These are phyloP conservation scores for Holacanthus passer DNA, from an alignment of 2,113 vertebrate species.

Conservation along the genomic window DNA sequence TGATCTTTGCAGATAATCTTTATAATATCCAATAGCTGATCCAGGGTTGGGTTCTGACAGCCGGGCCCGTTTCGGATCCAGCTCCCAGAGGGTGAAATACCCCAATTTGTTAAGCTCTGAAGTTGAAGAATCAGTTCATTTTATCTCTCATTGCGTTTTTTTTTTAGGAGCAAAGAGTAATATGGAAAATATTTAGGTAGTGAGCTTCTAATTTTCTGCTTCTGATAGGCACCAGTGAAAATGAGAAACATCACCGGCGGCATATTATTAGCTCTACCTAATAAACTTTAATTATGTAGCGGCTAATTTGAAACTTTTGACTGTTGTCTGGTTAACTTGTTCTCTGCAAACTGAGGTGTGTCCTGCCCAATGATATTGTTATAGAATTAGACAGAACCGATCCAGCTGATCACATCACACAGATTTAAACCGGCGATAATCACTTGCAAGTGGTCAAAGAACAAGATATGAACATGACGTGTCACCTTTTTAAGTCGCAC, in stretches of 20 bases:
- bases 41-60: neutral
- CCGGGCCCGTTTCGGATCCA: neutral
- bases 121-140: neutral
- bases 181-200: neutral
- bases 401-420: too few relatives aligned
- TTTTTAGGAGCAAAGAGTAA: slow-evolving; percentile 2
- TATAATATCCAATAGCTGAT: slow-evolving; percentile 9
- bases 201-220: too few relatives aligned
- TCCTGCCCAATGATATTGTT: too few relatives aligned
- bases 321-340: neutral
- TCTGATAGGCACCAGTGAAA: too few relatives aligned
- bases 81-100: neutral
- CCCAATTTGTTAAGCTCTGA: neutral
- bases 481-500: too few relatives aligned
- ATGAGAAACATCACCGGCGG: too few relatives aligned
- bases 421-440: too few relatives aligned
- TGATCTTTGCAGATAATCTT: slow-evolving; percentile 27
- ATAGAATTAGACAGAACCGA: too few relatives aligned
- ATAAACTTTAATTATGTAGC: neutral
- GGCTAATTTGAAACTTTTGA: neutral
- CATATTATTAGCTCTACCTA: neutral
- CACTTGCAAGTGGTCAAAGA: too few relatives aligned
- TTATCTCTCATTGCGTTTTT: neutral
- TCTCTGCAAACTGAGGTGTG: neutral
- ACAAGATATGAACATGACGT: too few relatives aligned